Conservation (phyloP, 2,888 invertebrate species). For the Cephalotes varians region DNA sequence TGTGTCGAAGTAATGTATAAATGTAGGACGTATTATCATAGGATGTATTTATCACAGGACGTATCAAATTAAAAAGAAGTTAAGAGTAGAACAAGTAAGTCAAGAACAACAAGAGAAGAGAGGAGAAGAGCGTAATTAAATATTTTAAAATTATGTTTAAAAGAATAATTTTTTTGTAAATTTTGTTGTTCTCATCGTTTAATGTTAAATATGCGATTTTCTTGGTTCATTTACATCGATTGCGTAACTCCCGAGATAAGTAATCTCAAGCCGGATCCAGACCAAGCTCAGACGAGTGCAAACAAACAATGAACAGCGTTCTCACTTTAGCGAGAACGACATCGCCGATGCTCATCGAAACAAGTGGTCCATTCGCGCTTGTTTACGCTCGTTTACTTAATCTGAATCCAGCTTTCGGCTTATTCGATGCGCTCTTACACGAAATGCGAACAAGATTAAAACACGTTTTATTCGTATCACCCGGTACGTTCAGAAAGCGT, state of each 20-base stretch:
- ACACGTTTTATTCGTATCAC: slow-evolving; percentile 15
- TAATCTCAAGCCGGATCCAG: neutral
- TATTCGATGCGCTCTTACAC: neutral
- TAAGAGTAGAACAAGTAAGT: neutral
- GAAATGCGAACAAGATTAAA: neutral
- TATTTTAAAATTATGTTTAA: neutral
- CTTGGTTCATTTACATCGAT: neutral
- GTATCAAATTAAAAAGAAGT: neutral
- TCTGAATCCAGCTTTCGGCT: neutral
- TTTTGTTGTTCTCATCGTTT: neutral
- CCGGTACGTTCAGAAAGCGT: slow-evolving; percentile 10
- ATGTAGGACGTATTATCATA: neutral
- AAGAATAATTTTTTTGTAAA: neutral
- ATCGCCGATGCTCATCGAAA: neutral
- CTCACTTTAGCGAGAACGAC: neutral
- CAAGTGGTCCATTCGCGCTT: neutral
- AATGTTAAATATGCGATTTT: neutral
- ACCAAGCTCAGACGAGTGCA: neutral
- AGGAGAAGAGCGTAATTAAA: neutral
- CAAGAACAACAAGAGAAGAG: neutral
- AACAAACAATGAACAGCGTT: neutral
- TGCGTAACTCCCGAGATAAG: neutral
- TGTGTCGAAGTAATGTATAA: neutral
- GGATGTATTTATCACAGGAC: neutral
- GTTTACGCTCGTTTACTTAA: neutral